phyloP scores from a whole-genome alignment of 2,113 vertebrate species.

The Myotis davidii region DNA sequence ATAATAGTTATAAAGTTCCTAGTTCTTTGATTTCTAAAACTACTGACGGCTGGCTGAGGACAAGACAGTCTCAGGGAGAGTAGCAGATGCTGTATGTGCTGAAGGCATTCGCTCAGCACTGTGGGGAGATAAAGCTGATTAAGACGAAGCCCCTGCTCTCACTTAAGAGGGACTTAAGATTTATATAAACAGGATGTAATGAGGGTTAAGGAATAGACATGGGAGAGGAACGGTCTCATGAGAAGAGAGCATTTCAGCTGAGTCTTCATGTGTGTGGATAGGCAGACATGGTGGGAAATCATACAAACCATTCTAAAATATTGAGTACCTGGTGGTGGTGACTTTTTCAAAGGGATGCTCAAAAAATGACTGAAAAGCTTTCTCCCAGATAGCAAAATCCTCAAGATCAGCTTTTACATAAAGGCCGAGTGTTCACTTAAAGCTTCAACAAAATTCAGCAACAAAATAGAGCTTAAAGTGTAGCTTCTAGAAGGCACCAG shows the following conservation, averaged over 20 bases:
- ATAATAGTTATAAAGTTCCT: constrained; percentile 6
- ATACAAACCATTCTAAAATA: neutral
- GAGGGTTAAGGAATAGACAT: neutral
- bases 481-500: neutral
- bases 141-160: neutral
- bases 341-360: neutral
- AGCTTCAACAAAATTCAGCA: neutral
- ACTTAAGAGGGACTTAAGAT: neutral
- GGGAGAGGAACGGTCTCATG: neutral
- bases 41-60: neutral
- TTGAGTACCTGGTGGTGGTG: neutral
- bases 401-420: neutral
- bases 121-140: neutral
- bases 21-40: constrained; percentile 1
- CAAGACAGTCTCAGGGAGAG: neutral
- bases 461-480: neutral
- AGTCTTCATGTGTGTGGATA: neutral
- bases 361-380: neutral
- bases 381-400: neutral
- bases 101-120: neutral
- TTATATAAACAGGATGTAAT: neutral
- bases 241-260: neutral
- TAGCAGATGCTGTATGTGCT: neutral
- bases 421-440: neutral
- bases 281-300: neutral